Conservation (phyloP, 1,140 invertebrate genomes). For the Nixonia krombeini region DNA sequence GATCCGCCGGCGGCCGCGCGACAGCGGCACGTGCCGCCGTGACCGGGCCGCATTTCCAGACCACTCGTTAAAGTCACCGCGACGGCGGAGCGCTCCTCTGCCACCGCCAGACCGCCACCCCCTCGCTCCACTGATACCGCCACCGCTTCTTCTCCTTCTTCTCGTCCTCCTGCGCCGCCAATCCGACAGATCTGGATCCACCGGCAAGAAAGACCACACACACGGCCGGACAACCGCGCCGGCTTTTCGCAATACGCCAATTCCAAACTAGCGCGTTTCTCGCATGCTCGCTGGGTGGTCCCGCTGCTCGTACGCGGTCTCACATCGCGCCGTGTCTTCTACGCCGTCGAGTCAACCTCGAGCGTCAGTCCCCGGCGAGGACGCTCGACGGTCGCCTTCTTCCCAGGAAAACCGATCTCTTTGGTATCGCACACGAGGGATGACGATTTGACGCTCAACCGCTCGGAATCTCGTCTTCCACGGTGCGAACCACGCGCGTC, state of each 20-base stretch:
- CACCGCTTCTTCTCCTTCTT: conserved; percentile 18
- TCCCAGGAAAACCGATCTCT: neutral
- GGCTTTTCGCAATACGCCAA: conserved; percentile 17
- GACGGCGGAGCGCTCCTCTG: conserved; percentile 13
- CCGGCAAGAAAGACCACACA: conserved; percentile 56
- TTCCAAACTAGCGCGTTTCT: conserved; percentile 34
- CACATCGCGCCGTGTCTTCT: neutral
- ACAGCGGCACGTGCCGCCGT: conserved; percentile 46
- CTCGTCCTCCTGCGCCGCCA: no score
- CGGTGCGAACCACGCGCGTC: no score
- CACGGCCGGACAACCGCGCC: conserved; percentile 20
- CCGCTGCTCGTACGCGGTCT: conserved; percentile 10
- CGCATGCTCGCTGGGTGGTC: conserved; percentile 31
- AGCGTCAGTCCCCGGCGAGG: no score
- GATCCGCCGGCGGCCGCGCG: conserved; percentile 20
- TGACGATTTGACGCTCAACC: neutral
- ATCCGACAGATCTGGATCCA: conserved; percentile 28
- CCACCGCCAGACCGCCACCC: neutral
- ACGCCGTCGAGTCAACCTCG: neutral
- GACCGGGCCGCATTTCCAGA: conserved; percentile 46
- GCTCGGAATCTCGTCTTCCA: neutral
- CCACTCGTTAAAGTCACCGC: conserved; percentile 56
- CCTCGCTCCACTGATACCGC: conserved; percentile 17
- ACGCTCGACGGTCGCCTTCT: neutral
- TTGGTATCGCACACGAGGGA: neutral